phyloP scores from a whole-genome alignment of 2,113 vertebrate genomes.

The Hemiprocne comata region DNA sequence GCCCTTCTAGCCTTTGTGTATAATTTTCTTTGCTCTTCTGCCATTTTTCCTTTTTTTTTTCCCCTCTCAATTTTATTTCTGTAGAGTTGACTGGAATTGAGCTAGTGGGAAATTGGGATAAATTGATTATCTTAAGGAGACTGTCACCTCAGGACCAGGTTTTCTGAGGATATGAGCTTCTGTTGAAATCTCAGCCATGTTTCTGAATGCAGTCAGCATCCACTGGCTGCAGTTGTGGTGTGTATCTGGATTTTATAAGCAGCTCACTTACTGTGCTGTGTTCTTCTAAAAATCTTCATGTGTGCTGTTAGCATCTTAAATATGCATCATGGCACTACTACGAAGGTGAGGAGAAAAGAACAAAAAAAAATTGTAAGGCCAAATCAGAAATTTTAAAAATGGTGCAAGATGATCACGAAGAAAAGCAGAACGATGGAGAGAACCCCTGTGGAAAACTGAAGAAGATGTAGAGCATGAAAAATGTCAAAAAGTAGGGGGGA shows the following conservation, averaged over 20 bases:
- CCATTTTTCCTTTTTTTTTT: background rate
- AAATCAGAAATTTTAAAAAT: background rate
- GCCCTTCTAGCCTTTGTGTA: background rate
- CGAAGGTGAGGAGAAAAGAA: background rate
- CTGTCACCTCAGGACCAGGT: background rate
- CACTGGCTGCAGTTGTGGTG: background rate
- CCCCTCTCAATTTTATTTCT: background rate
- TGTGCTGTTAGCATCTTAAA: background rate
- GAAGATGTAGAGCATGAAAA: background rate
- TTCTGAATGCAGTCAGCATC: background rate
- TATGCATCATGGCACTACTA: background rate
- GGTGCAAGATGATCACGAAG: background rate
- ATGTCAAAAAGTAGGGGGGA: background rate
- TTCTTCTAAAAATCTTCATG: background rate
- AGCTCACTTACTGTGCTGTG: background rate
- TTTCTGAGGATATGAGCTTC: background rate
- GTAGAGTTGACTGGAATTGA: background rate
- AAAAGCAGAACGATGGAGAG: background rate
- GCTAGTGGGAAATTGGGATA: background rate
- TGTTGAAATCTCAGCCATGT: background rate
- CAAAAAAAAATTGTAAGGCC: background rate
- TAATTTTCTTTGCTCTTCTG: background rate
- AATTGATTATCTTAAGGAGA: background rate
- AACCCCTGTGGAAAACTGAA: background rate
- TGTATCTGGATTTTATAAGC: background rate